Conservation (phyloP, 2,113 vertebrate species). For the Engystomops pustulosus region DNA sequence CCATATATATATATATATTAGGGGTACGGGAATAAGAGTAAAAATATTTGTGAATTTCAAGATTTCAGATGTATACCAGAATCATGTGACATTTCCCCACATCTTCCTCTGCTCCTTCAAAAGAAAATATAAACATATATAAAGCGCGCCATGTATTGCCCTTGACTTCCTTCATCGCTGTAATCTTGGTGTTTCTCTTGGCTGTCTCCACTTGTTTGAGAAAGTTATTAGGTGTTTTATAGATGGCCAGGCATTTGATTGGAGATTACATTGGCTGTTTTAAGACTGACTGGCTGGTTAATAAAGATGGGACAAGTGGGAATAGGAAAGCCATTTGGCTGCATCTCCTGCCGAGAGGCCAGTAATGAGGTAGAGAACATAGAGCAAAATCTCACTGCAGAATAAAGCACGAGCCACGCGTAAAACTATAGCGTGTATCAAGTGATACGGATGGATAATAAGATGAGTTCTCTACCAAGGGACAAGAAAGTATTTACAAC, state of each 20-base stretch:
- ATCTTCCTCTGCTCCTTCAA: neutral
- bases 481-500: constrained; percentile 12
- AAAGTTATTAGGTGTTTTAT: constrained; percentile 59
- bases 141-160: constrained; percentile 5
- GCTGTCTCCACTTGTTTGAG: constrained; percentile 51
- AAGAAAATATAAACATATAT: neutral
- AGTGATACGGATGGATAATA: constrained; percentile 35
- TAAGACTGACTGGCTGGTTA: constrained; percentile 57
- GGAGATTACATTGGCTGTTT: constrained; percentile 58
- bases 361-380: constrained; percentile 46
- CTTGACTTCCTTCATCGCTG: constrained; percentile 36
- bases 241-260: constrained; percentile 57
- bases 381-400: constrained; percentile 7
- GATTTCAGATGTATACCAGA: neutral
- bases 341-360: constrained; percentile 42
- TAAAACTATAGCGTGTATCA: constrained; percentile 29
- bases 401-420: constrained; percentile 37
- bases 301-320: constrained; percentile 56
- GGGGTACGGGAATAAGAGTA: neutral
- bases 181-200: constrained; percentile 52
- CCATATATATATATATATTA: neutral
- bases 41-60: neutral
- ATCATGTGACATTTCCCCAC: neutral
- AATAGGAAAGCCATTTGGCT: constrained; percentile 59
- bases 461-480: constrained; percentile 9